Evolutionary conservation across 2,888 invertebrate species (phyloP).

Genomic region (Ptychoptera contaminata): DNA sequence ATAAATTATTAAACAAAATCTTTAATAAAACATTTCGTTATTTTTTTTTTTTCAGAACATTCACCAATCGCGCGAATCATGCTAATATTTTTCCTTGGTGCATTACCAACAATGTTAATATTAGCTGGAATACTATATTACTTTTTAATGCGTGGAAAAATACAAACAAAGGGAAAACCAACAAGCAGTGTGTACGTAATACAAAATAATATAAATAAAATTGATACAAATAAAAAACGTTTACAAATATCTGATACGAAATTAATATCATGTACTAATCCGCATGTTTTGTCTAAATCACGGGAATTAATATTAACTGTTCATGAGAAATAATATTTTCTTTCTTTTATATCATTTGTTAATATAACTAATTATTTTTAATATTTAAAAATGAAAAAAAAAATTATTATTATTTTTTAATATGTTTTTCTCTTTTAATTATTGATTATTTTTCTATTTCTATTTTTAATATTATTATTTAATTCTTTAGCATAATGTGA

Average conservation of each 20-base stretch:
- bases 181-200: constrained; percentile 18
- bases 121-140: constrained; percentile 57
- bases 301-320: constrained; percentile 20
- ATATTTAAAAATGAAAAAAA: too few relatives aligned
- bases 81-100: constrained; percentile 75
- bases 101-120: constrained; percentile 57
- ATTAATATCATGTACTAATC: constrained; percentile 40
- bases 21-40: constrained; percentile 5
- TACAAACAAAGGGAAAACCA: constrained; percentile 35
- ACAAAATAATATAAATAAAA: constrained; percentile 13
- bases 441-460: not conserved
- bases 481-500: not conserved
- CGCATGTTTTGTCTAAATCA: constrained; percentile 33
- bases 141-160: constrained; percentile 40
- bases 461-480: not conserved
- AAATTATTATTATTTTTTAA: constrained; percentile 5
- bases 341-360: constrained; percentile 4
- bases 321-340: constrained; percentile 1
- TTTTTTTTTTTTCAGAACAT: constrained; percentile 38
- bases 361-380: constrained; percentile 6
- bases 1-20: not conserved
- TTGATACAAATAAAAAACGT: constrained; percentile 19
- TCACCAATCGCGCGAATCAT: constrained; percentile 60
- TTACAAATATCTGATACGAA: constrained; percentile 36
- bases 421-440: constrained; percentile 1